phyloP scores from a whole-genome alignment of 2,888 invertebrate genomes.

The Itoplectis maculator region DNA sequence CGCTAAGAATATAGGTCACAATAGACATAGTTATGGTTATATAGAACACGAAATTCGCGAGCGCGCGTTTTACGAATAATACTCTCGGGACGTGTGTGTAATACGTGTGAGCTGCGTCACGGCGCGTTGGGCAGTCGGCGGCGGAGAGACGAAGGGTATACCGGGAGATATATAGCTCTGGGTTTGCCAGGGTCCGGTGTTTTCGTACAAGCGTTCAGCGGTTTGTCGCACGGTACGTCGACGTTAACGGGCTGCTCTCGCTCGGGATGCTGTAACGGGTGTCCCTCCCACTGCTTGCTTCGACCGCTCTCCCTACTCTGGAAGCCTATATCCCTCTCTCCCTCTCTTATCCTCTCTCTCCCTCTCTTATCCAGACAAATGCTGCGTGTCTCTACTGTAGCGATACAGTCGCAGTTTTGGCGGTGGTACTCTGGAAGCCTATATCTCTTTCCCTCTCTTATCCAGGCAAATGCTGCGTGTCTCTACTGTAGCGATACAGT shows the following conservation, averaged over 20 bases:
- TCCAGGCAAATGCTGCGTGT: slow-evolving; percentile 17
- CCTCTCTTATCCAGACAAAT: slow-evolving; percentile 22
- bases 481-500: not conserved
- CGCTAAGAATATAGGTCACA: slow-evolving; percentile 22
- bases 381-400: slow-evolving; percentile 4
- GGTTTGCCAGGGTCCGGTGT: slow-evolving; percentile 62
- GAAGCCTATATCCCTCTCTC: slow-evolving; percentile 7
- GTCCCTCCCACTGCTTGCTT: slow-evolving; percentile 64
- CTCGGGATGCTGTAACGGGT: slow-evolving; percentile 69
- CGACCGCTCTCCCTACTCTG: slow-evolving; percentile 39
- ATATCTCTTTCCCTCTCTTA: slow-evolving; percentile 5
- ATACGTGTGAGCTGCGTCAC: slow-evolving; percentile 42
- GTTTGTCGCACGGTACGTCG: slow-evolving; percentile 68
- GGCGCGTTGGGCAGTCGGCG: slow-evolving; percentile 38
- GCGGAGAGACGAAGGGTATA: slow-evolving; percentile 47
- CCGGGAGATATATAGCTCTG: not conserved
- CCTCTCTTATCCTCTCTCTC: not conserved
- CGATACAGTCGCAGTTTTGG: slow-evolving; percentile 36
- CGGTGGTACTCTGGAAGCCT: slow-evolving; percentile 53
- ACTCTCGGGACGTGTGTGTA: slow-evolving; percentile 36
- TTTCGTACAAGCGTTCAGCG: slow-evolving; percentile 71
- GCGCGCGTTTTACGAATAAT: slow-evolving; percentile 54
- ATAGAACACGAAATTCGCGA: slow-evolving; percentile 10
- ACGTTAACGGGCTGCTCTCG: slow-evolving; percentile 61
- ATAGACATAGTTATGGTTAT: not conserved